Percentiles rank a stretch among this genome's conserved stretches.
phyloP scores from a whole-genome alignment of 2,113 vertebrate genomes.

The Tragelaphus imberbis region DNA sequence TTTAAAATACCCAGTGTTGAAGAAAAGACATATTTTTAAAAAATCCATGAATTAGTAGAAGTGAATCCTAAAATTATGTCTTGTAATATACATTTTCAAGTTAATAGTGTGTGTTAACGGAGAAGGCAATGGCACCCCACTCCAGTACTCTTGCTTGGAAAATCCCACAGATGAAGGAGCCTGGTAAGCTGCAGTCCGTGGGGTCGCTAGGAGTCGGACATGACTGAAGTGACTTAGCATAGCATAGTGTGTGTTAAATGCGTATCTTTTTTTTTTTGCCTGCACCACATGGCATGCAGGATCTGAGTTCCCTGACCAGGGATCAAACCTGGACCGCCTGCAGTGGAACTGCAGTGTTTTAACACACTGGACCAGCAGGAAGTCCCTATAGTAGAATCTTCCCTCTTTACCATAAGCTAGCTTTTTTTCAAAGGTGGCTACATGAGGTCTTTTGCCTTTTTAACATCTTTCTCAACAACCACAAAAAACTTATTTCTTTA shows the following conservation, averaged over 20 bases:
- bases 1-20: too few species aligned
- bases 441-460: background rate
- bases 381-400: background rate
- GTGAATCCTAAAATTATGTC: too few species aligned
- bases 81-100: too few species aligned
- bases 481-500: background rate
- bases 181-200: too few species aligned
- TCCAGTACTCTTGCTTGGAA: too few species aligned
- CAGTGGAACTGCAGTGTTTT: background rate
- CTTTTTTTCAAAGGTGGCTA: background rate
- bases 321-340: background rate
- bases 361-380: background rate
- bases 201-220: too few species aligned
- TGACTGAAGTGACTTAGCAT: too few species aligned
- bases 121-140: too few species aligned
- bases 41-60: too few species aligned
- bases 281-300: background rate
- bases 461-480: background rate
- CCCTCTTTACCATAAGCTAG: background rate
- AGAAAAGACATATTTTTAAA: too few species aligned
- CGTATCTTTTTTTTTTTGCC: background rate
- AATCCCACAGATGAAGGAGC: too few species aligned
- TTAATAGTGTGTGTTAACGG: too few species aligned
- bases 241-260: background rate
- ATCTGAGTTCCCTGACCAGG: background rate